Conservation (phyloP, 2,113 vertebrate species). For the Pteruthius melanotis region DNA sequence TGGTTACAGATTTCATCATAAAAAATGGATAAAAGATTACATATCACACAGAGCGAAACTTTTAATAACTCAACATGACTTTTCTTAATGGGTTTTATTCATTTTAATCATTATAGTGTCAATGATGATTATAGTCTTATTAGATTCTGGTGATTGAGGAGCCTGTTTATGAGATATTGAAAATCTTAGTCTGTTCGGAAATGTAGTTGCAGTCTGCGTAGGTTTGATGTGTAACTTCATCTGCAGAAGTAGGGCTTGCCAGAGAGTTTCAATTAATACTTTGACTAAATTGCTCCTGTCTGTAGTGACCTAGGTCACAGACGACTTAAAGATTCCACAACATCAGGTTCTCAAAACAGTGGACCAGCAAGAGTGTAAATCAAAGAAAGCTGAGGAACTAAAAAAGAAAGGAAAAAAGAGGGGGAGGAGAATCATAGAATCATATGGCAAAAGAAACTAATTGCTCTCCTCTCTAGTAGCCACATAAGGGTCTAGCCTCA, state of each 20-base stretch:
- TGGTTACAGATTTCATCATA: constrained; percentile 91
- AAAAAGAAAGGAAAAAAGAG: not conserved
- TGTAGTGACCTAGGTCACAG: constrained; percentile 78
- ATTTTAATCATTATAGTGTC: constrained; percentile 99
- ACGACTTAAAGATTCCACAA: constrained; percentile 77
- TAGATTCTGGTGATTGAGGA: constrained; percentile 93
- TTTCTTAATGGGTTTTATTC: constrained; percentile 99
- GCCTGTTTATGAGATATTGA: constrained; percentile 82
- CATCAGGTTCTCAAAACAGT: constrained; percentile 76
- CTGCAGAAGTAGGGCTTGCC: constrained; percentile 64
- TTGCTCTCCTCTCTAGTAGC: not conserved
- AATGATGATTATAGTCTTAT: constrained; percentile 98
- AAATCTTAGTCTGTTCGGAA: constrained; percentile 73
- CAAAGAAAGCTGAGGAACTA: not conserved
- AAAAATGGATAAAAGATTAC: constrained; percentile 92
- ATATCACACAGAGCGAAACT: constrained; percentile 85
- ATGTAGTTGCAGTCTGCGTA: constrained; percentile 59
- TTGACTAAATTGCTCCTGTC: constrained; percentile 78
- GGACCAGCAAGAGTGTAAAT: constrained; percentile 58
- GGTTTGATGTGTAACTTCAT: constrained; percentile 80
- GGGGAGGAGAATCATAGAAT: not conserved
- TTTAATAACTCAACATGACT: constrained; percentile 96
- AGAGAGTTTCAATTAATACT: constrained; percentile 78
- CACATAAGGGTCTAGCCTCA: not conserved
- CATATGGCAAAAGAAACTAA: not conserved